Conservation (phyloP, 1,140 invertebrate genomes). For the Nasonia giraulti region DNA sequence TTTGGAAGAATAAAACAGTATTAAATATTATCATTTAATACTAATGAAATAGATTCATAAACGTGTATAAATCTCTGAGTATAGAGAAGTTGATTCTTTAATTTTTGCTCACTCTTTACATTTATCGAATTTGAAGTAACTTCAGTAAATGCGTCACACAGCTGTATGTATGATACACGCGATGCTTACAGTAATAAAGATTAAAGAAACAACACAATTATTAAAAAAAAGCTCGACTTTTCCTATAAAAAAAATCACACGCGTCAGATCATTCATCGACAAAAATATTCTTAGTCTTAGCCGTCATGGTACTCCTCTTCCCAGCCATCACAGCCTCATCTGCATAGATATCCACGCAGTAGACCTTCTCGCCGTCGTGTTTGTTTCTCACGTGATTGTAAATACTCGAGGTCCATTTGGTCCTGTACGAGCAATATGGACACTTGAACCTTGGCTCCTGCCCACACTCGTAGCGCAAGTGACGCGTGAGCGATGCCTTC, state of each 20-base stretch:
- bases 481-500: slow-evolving; percentile 73
- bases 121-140: too few species aligned
- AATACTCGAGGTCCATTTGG: slow-evolving; percentile 65
- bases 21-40: too few species aligned
- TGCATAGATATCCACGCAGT: slow-evolving; percentile 45
- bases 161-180: too few species aligned
- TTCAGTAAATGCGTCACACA: too few species aligned
- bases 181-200: neutral
- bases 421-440: slow-evolving; percentile 70
- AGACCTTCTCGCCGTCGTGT: slow-evolving; percentile 54
- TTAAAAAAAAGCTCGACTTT: neutral
- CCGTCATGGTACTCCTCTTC: slow-evolving; percentile 23
- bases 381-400: slow-evolving; percentile 62
- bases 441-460: slow-evolving; percentile 76
- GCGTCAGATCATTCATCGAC: neutral
- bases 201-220: neutral
- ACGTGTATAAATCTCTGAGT: too few species aligned
- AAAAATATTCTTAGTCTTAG: neutral
- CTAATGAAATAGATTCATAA: too few species aligned
- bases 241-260: neutral
- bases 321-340: slow-evolving; percentile 46
- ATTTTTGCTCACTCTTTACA: too few species aligned
- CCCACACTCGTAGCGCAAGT: slow-evolving; percentile 76
- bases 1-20: too few species aligned
- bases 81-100: too few species aligned